Conservation (phyloP, 2,888 invertebrate species). For the Sarcophaga carnaria region DNA sequence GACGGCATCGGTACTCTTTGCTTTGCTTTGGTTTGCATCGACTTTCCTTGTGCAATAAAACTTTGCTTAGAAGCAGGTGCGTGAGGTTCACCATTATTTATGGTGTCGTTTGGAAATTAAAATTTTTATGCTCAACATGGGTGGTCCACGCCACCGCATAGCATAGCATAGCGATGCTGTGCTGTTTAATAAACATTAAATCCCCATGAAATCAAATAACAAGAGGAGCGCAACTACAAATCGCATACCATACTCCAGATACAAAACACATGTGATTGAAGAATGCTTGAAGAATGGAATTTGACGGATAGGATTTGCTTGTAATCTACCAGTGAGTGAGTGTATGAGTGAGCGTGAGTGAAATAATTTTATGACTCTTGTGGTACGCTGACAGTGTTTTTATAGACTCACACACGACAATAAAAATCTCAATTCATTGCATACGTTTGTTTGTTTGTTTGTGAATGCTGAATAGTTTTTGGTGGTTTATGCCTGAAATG, state of each 20-base stretch:
- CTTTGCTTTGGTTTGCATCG: no score
- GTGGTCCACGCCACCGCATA: slow-evolving; percentile 55
- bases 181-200: slow-evolving; percentile 47
- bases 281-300: background rate
- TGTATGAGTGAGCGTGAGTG: slow-evolving; percentile 24
- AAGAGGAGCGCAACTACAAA: background rate
- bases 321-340: background rate
- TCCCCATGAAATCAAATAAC: slow-evolving; percentile 11
- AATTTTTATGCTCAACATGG: slow-evolving; percentile 48
- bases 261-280: slow-evolving; percentile 25
- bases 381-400: slow-evolving; percentile 61
- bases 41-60: no score
- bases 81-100: slow-evolving; percentile 66
- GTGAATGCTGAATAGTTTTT: background rate
- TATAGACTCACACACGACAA: slow-evolving; percentile 3
- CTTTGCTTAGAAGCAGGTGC: slow-evolving; percentile 52
- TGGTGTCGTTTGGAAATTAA: background rate
- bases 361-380: slow-evolving; percentile 63
- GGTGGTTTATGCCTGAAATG: no score
- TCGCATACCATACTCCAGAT: background rate
- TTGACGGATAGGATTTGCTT: background rate
- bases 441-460: slow-evolving; percentile 3
- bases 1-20: no score
- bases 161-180: slow-evolving; percentile 22
- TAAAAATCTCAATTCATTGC: slow-evolving; percentile 47